Percentiles rank a stretch among this genome's conserved stretches.
Conservation (phyloP, 2,113 vertebrate species). For the Coptodon bakossiorum region DNA sequence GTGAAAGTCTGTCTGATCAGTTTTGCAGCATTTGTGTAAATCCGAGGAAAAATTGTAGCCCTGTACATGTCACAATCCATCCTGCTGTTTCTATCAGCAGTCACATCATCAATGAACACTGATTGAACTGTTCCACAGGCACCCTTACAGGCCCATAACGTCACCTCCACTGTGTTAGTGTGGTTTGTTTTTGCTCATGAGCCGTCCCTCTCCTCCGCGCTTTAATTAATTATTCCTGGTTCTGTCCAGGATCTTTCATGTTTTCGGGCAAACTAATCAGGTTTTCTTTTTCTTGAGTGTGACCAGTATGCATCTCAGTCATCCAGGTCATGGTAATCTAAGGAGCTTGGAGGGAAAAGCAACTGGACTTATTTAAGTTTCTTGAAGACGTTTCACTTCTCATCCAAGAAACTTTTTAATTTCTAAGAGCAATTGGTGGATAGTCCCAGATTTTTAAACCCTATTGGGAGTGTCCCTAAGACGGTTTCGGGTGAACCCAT, state of each 20-base stretch:
- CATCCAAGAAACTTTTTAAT: background rate
- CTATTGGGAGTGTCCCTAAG: background rate
- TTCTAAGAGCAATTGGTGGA: background rate
- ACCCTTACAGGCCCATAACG: background rate
- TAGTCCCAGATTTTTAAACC: background rate
- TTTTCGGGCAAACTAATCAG: fast-evolving
- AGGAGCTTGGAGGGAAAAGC: background rate
- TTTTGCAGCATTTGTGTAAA: background rate
- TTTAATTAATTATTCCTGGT: background rate
- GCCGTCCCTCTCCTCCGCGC: fast-evolving
- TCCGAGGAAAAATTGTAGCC: background rate
- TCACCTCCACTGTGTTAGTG: background rate
- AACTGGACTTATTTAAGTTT: fast-evolving
- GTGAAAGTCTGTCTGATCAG: fast-evolving
- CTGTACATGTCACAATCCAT: background rate
- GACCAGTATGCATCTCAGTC: background rate
- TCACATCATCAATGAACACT: background rate
- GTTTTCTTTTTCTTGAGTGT: fast-evolving
- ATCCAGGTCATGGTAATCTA: background rate
- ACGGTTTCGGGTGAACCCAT: fast-evolving
- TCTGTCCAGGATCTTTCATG: background rate
- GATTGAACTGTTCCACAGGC: fast-evolving
- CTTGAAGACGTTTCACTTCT: background rate
- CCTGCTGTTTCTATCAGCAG: background rate
- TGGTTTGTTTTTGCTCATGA: background rate